Conservation (phyloP, 1,140 invertebrate species). For the Temnothorax longispinosus region DNA sequence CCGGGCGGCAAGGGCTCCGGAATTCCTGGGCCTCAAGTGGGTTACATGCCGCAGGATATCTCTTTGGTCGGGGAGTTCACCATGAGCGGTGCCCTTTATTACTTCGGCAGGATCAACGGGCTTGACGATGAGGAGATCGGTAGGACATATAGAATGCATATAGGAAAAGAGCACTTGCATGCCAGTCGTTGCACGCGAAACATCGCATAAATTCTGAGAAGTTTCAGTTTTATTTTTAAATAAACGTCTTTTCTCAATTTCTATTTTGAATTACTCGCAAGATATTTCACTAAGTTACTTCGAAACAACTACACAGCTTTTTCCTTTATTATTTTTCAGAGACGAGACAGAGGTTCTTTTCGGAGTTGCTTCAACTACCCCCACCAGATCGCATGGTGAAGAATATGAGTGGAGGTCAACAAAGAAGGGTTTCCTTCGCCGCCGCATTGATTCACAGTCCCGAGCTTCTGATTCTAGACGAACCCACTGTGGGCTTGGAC, state of each 20-base stretch:
- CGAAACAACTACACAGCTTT: background rate
- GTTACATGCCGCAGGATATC: conserved; percentile 96
- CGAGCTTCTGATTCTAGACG: conserved; percentile 95
- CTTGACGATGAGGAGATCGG: conserved; percentile 89
- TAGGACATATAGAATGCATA: conserved; percentile 67
- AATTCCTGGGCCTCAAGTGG: conserved; percentile 92
- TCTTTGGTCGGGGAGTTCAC: conserved; percentile 95
- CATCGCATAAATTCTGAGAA: background rate
- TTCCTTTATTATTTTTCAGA: conserved; percentile 69
- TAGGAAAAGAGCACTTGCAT: background rate
- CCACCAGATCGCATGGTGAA: conserved; percentile 88
- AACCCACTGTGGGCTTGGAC: conserved; percentile 97
- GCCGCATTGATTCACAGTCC: conserved; percentile 95
- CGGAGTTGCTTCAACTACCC: conserved; percentile 91
- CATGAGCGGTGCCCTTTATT: conserved; percentile 93
- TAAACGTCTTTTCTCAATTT: background rate
- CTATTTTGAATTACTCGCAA: background rate
- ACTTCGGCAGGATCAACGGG: conserved; percentile 95
- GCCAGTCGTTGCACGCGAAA: background rate
- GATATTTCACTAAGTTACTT: background rate
- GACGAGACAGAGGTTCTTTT: conserved; percentile 89
- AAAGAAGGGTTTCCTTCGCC: conserved; percentile 94
- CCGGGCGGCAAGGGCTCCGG: conserved; percentile 91
- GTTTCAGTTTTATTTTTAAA: background rate
- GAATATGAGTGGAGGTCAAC: conserved; percentile 94